Evolutionary conservation across 1,140 invertebrate species (phyloP).

Genomic region (Vanessa tameamea): DNA sequence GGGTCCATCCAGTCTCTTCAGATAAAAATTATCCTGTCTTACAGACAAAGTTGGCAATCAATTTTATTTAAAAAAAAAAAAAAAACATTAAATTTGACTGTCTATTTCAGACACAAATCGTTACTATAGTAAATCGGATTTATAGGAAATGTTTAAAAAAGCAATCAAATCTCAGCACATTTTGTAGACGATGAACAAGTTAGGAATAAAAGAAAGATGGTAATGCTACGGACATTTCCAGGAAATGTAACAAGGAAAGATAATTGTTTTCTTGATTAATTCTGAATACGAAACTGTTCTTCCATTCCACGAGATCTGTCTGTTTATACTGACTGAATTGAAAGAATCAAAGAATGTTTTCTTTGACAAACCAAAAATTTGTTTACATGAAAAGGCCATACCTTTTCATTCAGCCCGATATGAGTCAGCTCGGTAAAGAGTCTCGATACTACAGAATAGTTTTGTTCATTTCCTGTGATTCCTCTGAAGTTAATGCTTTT

Average conservation of each 20-base stretch:
- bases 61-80: too few relatives aligned
- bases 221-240: constrained; percentile 35
- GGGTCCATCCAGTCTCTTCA: too few relatives aligned
- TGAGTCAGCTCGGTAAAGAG: constrained; percentile 1
- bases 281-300: constrained; percentile 51
- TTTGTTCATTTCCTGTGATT: neutral
- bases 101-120: too few relatives aligned
- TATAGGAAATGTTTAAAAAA: neutral
- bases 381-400: too few relatives aligned
- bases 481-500: constrained; percentile 1
- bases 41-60: too few relatives aligned
- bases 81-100: too few relatives aligned
- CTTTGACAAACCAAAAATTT: constrained; percentile 3
- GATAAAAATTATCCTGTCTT: too few relatives aligned
- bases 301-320: constrained; percentile 42
- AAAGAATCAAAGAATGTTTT: constrained; percentile 35
- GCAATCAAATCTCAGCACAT: neutral
- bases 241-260: constrained; percentile 56
- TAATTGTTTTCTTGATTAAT: constrained; percentile 72
- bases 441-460: neutral
- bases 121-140: neutral
- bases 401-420: constrained; percentile 18
- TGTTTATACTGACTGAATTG: constrained; percentile 40
- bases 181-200: constrained; percentile 21
- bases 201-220: constrained; percentile 41